Evolutionary conservation across 2,888 invertebrate species (phyloP).

Genomic region (Mesorhabditis sp.): DNA sequence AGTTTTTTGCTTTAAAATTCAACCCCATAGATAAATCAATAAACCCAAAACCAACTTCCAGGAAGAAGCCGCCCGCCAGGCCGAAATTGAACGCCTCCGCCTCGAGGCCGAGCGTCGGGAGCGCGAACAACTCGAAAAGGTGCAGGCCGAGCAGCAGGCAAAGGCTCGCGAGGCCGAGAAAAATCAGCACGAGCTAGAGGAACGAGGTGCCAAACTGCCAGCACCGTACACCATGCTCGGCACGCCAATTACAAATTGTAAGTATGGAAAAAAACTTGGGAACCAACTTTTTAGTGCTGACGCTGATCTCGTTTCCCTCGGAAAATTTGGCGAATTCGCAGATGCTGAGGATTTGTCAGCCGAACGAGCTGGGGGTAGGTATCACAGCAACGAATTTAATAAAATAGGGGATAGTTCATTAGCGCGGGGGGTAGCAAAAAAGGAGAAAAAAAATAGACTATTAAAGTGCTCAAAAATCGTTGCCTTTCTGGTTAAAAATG

Average conservation of each 20-base stretch:
- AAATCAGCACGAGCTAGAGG: constrained; percentile 4
- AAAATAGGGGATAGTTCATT: no score
- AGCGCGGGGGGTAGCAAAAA: no score
- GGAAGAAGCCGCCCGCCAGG: constrained; percentile 8
- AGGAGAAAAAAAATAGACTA: no score
- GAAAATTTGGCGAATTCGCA: constrained; percentile 10
- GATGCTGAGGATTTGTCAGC: neutral
- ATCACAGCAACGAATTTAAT: no score
- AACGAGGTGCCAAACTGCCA: constrained; percentile 5
- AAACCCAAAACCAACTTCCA: neutral
- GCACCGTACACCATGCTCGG: constrained; percentile 12
- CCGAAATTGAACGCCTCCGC: neutral
- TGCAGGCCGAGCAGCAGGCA: constrained; percentile 5
- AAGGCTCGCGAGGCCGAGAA: constrained; percentile 1
- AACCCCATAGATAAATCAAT: neutral
- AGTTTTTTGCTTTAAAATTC: neutral
- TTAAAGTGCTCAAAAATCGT: no score
- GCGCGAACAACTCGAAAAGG: neutral
- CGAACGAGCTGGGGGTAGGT: neutral
- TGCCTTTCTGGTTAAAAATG: no score
- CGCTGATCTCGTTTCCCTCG: constrained; percentile 14
- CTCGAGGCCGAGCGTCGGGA: neutral
- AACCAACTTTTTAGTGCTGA: constrained; percentile 10
- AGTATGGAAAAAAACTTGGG: neutral
- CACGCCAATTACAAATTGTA: constrained; percentile 13